Percentiles rank a stretch among this genome's conserved stretches.
phyloP scores from a whole-genome alignment of 2,888 invertebrate species.

The Deilephila elpenor region DNA sequence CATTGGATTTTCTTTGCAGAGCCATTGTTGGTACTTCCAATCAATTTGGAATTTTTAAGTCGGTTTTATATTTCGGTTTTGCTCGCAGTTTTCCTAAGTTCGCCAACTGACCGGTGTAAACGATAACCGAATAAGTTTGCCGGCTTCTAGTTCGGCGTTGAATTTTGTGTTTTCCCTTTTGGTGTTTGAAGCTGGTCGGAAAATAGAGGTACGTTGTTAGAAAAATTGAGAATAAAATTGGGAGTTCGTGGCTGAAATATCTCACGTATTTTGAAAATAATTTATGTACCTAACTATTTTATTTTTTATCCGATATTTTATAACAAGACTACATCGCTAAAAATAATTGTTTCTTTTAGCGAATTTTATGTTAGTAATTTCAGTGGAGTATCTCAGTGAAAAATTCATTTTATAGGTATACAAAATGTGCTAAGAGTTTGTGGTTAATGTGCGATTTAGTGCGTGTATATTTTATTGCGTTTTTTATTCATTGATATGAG shows the following conservation, averaged over 20 bases:
- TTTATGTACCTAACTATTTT: no score
- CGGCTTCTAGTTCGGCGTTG: background rate
- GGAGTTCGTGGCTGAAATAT: background rate
- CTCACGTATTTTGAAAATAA: no score
- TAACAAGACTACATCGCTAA: no score
- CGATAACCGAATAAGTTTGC: constrained; percentile 1
- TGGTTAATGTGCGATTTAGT: no score
- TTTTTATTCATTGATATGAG: background rate
- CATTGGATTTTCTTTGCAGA: constrained; percentile 30
- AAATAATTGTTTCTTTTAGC: no score
- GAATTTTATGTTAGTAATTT: no score
- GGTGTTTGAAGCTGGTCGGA: background rate
- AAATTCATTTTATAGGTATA: no score
- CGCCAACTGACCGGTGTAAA: background rate
- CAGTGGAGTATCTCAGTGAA: no score
- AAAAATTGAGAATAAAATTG: background rate
- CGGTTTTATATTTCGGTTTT: constrained; percentile 18
- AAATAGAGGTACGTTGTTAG: background rate
- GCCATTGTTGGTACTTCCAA: constrained; percentile 20
- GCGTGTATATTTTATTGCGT: background rate
- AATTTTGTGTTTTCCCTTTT: background rate
- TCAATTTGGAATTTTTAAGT: constrained; percentile 36
- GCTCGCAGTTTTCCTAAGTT: background rate
- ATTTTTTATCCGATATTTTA: no score
- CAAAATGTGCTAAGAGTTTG: no score